phyloP scores from a whole-genome alignment of 2,888 invertebrate genomes.

The Amiota mariae region DNA sequence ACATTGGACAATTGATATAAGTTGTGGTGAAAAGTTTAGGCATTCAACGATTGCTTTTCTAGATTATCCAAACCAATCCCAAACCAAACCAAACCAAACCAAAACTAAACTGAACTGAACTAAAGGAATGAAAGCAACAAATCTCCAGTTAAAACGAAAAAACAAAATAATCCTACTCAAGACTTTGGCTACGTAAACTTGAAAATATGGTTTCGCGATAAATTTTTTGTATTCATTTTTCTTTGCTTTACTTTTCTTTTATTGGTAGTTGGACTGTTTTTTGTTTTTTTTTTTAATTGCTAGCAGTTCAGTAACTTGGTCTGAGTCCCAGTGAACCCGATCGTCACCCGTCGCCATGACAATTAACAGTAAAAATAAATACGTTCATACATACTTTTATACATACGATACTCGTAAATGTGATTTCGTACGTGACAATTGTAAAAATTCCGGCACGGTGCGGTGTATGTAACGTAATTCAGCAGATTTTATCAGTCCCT shows the following conservation, averaged over 20 bases:
- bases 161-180: not conserved
- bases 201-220: constrained; percentile 24
- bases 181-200: constrained; percentile 22
- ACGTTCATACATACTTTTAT: not conserved
- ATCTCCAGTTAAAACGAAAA: constrained; percentile 1
- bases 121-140: constrained; percentile 19
- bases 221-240: not conserved
- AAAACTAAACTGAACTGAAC: not conserved
- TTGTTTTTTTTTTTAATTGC: constrained; percentile 12
- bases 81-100: constrained; percentile 30
- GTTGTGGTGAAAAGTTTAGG: constrained; percentile 70
- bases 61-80: constrained; percentile 59
- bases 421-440: constrained; percentile 31
- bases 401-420: constrained; percentile 26
- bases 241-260: not conserved
- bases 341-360: not conserved
- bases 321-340: not conserved
- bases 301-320: constrained; percentile 18
- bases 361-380: constrained; percentile 25
- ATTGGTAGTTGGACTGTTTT: not conserved
- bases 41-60: constrained; percentile 70
- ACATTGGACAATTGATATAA: constrained; percentile 71
- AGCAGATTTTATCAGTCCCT: constrained; percentile 27
- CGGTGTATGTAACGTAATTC: constrained; percentile 13
- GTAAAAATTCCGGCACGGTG: constrained; percentile 16